These are phyloP conservation scores for Pachycephala philippinensis DNA, from an alignment of 2,113 vertebrate species.

Conservation along the genomic window DNA sequence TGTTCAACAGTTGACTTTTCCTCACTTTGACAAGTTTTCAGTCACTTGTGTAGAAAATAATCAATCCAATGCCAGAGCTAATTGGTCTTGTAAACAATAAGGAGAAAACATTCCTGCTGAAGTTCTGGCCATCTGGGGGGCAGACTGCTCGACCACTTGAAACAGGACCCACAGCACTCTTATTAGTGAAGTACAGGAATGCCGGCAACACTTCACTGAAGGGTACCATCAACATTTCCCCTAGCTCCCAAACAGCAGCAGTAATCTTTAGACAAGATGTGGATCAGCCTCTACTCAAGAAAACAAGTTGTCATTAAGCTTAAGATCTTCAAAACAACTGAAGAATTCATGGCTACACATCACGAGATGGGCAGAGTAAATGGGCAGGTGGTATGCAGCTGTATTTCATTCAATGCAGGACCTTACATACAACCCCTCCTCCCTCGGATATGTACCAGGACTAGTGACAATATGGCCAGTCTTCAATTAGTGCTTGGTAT, in stretches of 20 bases:
- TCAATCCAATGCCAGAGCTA: constrained; percentile 8
- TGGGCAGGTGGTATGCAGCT: constrained; percentile 54
- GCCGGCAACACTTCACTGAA: not conserved
- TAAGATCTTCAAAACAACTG: constrained; percentile 62
- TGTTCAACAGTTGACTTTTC: not conserved
- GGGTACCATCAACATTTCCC: constrained; percentile 5
- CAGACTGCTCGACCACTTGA: constrained; percentile 59
- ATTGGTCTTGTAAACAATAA: constrained; percentile 40
- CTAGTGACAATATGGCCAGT: not conserved
- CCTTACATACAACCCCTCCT: not conserved
- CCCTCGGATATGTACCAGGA: not conserved
- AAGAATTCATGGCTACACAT: constrained; percentile 37
- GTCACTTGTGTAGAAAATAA: not conserved
- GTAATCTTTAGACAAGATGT: constrained; percentile 64
- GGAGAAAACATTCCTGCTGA: constrained; percentile 13
- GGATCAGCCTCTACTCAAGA: constrained; percentile 14
- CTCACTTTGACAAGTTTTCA: not conserved
- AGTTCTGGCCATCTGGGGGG: constrained; percentile 50
- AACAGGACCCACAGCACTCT: constrained; percentile 29
- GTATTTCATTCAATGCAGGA: not conserved
- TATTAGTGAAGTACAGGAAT: not conserved
- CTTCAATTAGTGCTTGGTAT: not conserved
- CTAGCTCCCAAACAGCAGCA: constrained; percentile 15
- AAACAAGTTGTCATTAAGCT: constrained; percentile 62
- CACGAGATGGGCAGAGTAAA: constrained; percentile 36